A percentile compares a stretch with the other conserved stretches of the same genome.
Conservation (phyloP, 2,113 vertebrate species). For the Nibea albiflora region DNA sequence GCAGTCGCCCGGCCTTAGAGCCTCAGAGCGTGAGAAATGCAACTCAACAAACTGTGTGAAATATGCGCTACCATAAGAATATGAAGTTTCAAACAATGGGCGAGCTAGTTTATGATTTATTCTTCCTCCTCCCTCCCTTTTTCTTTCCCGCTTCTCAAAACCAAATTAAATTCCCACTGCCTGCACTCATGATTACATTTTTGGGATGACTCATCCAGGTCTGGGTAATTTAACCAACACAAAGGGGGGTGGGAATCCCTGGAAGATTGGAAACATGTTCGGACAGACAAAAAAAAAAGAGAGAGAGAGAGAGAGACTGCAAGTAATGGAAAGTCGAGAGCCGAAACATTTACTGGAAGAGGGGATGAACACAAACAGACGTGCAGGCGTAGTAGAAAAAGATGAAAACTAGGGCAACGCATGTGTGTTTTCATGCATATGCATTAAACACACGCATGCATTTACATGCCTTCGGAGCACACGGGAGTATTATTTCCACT, state of each 20-base stretch:
- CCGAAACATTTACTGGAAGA: not conserved
- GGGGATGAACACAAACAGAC: not conserved
- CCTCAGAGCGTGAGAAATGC: not conserved
- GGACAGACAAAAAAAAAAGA: not conserved
- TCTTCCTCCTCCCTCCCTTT: not conserved
- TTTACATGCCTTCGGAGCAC: slow-evolving; percentile 13
- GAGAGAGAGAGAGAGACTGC: not conserved
- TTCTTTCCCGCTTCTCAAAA: slow-evolving; percentile 3
- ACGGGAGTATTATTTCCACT: slow-evolving; percentile 28
- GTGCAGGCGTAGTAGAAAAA: not conserved
- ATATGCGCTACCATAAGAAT: not conserved
- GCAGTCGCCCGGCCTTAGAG: not conserved
- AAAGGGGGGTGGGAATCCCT: slow-evolving; percentile 9
- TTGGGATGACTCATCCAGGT: slow-evolving; percentile 57
- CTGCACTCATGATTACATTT: slow-evolving; percentile 30
- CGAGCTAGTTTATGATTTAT: slow-evolving; percentile 46
- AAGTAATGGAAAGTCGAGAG: slow-evolving; percentile 12
- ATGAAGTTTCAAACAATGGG: not conserved
- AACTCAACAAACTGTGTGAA: not conserved
- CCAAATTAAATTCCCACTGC: slow-evolving; percentile 27
- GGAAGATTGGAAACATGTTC: slow-evolving; percentile 22
- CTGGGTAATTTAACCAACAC: slow-evolving; percentile 13
- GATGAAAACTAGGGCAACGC: slow-evolving; percentile 23
- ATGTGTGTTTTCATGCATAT: not conserved
- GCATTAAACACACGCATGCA: slow-evolving; percentile 20